These are phyloP conservation scores for Anoplolepis gracilipes DNA, from an alignment of 1,140 invertebrate genomes.

Conservation along the genomic window DNA sequence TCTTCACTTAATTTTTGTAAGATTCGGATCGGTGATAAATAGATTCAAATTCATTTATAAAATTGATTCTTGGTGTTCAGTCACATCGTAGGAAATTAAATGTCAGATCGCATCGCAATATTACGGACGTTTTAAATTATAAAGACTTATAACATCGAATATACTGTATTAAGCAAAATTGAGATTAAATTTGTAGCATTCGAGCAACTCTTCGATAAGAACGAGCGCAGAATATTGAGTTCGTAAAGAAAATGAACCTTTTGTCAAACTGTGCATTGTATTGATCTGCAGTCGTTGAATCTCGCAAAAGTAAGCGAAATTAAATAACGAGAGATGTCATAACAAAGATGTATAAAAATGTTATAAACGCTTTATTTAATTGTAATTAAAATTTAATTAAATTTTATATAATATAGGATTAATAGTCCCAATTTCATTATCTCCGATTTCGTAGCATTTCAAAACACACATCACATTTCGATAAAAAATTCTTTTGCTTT, in stretches of 20 bases:
- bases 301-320: not conserved
- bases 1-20: not conserved
- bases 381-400: not conserved
- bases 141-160: not conserved
- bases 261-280: not conserved
- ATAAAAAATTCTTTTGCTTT: not conserved
- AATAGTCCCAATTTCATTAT: not conserved
- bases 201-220: not conserved
- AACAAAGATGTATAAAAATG: not conserved
- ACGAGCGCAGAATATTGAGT: not conserved
- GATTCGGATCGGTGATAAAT: not conserved
- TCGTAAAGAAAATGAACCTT: not conserved
- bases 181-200: constrained; percentile 44
- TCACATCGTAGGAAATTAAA: constrained; percentile 55
- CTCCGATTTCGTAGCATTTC: not conserved
- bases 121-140: constrained; percentile 45
- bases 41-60: constrained; percentile 20
- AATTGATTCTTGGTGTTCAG: constrained; percentile 1
- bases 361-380: too few relatives aligned
- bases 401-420: not conserved
- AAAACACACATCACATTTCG: not conserved
- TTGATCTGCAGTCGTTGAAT: not conserved
- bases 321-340: not conserved
- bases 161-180: constrained; percentile 24
- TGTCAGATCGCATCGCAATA: constrained; percentile 42